Conservation (phyloP, 2,888 invertebrate species). For the Frankliniella fusca region DNA sequence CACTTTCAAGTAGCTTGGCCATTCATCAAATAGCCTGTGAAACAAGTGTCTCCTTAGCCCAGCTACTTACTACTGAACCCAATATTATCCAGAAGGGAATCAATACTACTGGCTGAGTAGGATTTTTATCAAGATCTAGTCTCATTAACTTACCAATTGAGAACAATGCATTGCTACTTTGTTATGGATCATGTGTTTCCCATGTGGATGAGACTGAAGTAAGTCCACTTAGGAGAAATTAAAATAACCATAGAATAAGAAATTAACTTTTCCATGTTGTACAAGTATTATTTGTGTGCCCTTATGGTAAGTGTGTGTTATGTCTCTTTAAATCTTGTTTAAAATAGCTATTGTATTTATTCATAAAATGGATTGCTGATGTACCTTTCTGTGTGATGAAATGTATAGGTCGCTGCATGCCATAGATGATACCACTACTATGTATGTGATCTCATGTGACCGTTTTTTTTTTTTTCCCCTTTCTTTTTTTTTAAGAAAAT, state of each 20-base stretch:
- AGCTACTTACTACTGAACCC: not conserved
- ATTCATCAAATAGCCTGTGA: not conserved
- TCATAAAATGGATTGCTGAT: slow-evolving; percentile 13
- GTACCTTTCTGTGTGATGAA: slow-evolving; percentile 13
- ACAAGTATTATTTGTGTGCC: slow-evolving; percentile 26
- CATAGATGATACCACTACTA: slow-evolving; percentile 22
- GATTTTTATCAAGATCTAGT: slow-evolving; percentile 24
- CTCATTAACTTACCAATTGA: slow-evolving; percentile 23
- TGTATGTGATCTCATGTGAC: slow-evolving; percentile 26
- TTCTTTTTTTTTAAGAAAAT: not conserved
- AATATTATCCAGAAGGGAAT: not conserved
- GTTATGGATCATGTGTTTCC: slow-evolving; percentile 26
- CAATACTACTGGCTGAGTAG: slow-evolving; percentile 13
- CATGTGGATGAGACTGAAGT: slow-evolving; percentile 24
- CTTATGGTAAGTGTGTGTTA: slow-evolving; percentile 20
- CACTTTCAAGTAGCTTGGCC: not conserved
- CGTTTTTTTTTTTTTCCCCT: not conserved
- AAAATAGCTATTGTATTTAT: slow-evolving; percentile 25
- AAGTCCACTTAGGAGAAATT: slow-evolving; percentile 14
- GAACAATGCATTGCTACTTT: slow-evolving; percentile 22
- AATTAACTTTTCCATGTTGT: slow-evolving; percentile 26
- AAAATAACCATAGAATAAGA: slow-evolving; percentile 14
- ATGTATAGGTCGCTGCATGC: slow-evolving; percentile 12
- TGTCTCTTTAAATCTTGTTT: slow-evolving; percentile 18
- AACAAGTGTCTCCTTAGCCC: not conserved